These are phyloP conservation scores for Caenorhabditis imperialis DNA, from an alignment of 2,888 invertebrate species.

Conservation along the genomic window DNA sequence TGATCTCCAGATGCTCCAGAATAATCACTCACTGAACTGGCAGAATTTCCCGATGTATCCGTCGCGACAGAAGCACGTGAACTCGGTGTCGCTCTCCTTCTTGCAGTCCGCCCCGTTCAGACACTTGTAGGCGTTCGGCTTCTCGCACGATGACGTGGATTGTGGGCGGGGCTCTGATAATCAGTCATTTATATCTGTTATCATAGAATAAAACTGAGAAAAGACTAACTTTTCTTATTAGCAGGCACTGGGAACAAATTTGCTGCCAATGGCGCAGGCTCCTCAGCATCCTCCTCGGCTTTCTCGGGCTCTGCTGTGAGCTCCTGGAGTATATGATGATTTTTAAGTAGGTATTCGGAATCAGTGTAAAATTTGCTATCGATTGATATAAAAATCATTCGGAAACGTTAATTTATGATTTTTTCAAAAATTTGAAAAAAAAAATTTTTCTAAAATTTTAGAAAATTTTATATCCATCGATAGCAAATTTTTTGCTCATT, in stretches of 20 bases:
- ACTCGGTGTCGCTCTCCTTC: conserved; percentile 31
- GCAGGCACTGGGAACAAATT: conserved; percentile 43
- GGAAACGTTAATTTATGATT: too few species aligned
- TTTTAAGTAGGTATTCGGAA: too few species aligned
- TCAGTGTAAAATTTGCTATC: too few species aligned
- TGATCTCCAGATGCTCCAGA: too few species aligned
- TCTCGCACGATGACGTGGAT: conserved; percentile 44
- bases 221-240: conserved; percentile 14
- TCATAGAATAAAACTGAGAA: conserved; percentile 5
- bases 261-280: conserved; percentile 16
- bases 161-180: conserved; percentile 23
- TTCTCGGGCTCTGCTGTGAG: conserved; percentile 11
- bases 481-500: too few species aligned
- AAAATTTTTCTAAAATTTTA: too few species aligned
- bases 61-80: conserved; percentile 65
- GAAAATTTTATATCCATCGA: too few species aligned
- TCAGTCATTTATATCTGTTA: too few species aligned
- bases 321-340: too few species aligned
- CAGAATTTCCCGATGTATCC: conserved; percentile 70
- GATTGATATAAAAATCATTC: too few species aligned
- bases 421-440: too few species aligned
- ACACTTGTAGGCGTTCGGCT: conserved; percentile 61
- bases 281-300: conserved; percentile 2
- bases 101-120: conserved; percentile 59
- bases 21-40: conserved; percentile 69